A percentile compares a stretch with the other conserved stretches of the same genome.
phyloP scores from a whole-genome alignment of 2,797 vertebrate species.

The Harpagifer antarcticus region DNA sequence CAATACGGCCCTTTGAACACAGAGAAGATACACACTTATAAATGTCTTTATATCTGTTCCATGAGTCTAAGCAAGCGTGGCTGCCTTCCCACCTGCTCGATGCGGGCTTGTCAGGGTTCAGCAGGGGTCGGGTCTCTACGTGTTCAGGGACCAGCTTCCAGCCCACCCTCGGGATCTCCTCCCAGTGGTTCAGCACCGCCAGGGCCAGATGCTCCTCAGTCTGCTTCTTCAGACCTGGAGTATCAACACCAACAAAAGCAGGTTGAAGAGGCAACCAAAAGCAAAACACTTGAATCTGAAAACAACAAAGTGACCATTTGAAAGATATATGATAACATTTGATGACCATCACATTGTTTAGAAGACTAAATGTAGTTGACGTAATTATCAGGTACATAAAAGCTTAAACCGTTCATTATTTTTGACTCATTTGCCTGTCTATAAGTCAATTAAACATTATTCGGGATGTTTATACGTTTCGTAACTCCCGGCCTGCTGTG shows the following conservation, averaged over 20 bases:
- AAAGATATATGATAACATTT: not conserved
- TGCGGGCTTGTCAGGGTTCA: slow-evolving; percentile 95
- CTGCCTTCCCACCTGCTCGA: slow-evolving; percentile 89
- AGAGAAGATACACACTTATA: slow-evolving; percentile 14
- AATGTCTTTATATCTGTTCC: not conserved
- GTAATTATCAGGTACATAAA: no score
- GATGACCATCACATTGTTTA: not conserved
- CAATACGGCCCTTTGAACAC: slow-evolving; percentile 91
- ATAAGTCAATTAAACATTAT: no score
- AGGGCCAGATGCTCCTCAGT: slow-evolving; percentile 95
- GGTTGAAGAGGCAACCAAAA: not conserved
- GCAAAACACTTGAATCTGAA: not conserved
- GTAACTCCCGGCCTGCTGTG: no score
- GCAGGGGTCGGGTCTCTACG: slow-evolving; percentile 93
- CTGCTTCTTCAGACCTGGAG: slow-evolving; percentile 92
- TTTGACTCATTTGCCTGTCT: no score
- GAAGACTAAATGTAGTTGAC: no score
- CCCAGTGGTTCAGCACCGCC: slow-evolving; percentile 92
- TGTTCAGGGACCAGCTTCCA: slow-evolving; percentile 95
- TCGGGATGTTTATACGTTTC: no score
- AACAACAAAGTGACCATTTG: not conserved
- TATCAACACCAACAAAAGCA: not conserved
- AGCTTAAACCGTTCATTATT: no score
- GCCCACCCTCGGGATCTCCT: slow-evolving; percentile 92
- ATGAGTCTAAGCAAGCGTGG: fast-evolving